Evolutionary conservation across 2,888 invertebrate species (phyloP).

Genomic region (Brachynemurus nebulosus): DNA sequence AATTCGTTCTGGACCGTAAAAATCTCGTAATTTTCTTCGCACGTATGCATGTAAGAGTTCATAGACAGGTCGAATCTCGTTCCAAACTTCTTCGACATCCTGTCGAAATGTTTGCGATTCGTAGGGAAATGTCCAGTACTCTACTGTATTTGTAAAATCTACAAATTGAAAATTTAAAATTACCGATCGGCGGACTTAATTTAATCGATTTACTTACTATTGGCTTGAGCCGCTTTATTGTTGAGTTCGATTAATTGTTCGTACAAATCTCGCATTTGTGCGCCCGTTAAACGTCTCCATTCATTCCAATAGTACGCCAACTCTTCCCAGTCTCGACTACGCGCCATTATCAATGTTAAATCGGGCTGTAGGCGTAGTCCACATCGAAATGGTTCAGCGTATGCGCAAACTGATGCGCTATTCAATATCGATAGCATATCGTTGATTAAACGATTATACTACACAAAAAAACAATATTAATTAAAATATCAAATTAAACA

Average conservation of each 20-base stretch:
- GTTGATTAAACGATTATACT: slow-evolving; percentile 79
- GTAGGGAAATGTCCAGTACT: slow-evolving; percentile 81
- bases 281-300: slow-evolving; percentile 76
- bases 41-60: slow-evolving; percentile 82
- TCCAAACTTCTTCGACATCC: slow-evolving; percentile 72
- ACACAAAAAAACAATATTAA: slow-evolving; percentile 24
- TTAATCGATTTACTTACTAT: slow-evolving; percentile 48
- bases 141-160: slow-evolving; percentile 81
- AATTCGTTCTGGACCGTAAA: slow-evolving; percentile 72
- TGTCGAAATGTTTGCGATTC: slow-evolving; percentile 61
- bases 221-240: slow-evolving; percentile 64
- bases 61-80: slow-evolving; percentile 73
- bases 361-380: slow-evolving; percentile 71
- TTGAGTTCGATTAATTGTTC: slow-evolving; percentile 67
- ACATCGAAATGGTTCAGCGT: slow-evolving; percentile 71
- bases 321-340: slow-evolving; percentile 75
- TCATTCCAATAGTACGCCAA: slow-evolving; percentile 79
- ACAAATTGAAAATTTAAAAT: slow-evolving; percentile 20
- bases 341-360: slow-evolving; percentile 61
- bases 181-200: neutral
- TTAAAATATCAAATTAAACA: neutral
- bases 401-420: slow-evolving; percentile 68
- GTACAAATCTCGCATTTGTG: slow-evolving; percentile 62
- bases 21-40: slow-evolving; percentile 63
- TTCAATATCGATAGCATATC: slow-evolving; percentile 83